Conservation (phyloP, 1,140 invertebrate species). For the Chionoecetes opilio region DNA sequence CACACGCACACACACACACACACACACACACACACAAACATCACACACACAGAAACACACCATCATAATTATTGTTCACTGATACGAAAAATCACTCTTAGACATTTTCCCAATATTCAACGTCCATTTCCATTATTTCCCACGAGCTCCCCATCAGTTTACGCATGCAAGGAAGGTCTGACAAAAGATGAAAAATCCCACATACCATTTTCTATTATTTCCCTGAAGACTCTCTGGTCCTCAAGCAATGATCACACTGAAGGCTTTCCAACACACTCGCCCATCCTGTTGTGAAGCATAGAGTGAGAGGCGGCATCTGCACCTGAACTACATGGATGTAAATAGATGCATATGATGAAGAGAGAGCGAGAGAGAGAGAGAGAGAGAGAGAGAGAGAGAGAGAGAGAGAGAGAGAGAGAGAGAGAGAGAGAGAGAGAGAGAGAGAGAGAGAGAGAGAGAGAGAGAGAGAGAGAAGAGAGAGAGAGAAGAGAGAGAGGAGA, state of each 20-base stretch:
- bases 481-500: no score
- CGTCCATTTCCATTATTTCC: neutral
- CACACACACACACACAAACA: neutral
- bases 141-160: neutral
- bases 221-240: neutral
- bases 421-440: no score
- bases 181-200: neutral
- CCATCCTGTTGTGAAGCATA: neutral
- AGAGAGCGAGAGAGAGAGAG: no score
- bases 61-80: neutral
- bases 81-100: neutral
- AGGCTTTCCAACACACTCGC: no score
- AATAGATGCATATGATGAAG: neutral
- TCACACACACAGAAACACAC: no score
- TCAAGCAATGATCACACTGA: no score
- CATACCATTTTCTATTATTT: neutral
- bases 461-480: no score
- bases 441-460: no score
- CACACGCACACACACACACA: neutral
- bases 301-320: neutral
- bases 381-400: no score
- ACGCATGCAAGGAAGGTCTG: neutral
- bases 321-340: neutral
- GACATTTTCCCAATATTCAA: conserved; percentile 19
- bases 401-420: no score